phyloP scores from a whole-genome alignment of 2,888 invertebrate genomes.

The Aphidoletes aphidimyza region DNA sequence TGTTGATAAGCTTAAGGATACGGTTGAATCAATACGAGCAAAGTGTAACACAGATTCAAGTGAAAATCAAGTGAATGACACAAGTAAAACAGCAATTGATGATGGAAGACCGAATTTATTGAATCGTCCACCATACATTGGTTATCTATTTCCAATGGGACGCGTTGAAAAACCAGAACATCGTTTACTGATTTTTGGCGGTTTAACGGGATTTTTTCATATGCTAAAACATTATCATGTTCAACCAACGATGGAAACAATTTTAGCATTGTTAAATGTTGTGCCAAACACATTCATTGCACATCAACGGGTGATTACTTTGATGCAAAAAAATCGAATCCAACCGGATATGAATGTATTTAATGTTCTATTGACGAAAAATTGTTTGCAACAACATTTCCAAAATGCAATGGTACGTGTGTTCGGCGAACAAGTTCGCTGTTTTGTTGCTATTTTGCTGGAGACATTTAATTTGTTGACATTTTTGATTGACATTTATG shows the following conservation, averaged over 20 bases:
- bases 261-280: constrained; percentile 79
- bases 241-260: constrained; percentile 82
- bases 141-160: constrained; percentile 71
- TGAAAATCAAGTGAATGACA: constrained; percentile 55
- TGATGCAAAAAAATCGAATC: constrained; percentile 71
- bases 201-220: constrained; percentile 77
- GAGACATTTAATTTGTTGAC: neutral
- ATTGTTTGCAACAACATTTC: constrained; percentile 77
- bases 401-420: constrained; percentile 74
- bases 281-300: constrained; percentile 74
- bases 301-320: constrained; percentile 75
- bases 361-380: constrained; percentile 85
- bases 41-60: neutral
- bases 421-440: neutral
- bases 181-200: constrained; percentile 82
- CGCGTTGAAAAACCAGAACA: constrained; percentile 73
- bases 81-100: neutral
- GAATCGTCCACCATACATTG: constrained; percentile 70
- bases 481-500: neutral
- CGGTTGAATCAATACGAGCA: constrained; percentile 64
- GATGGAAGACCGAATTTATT: constrained; percentile 74
- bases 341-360: constrained; percentile 83
- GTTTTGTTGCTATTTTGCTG: neutral
- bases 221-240: constrained; percentile 77
- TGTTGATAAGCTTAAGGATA: constrained; percentile 69